Percentiles rank a stretch among this genome's conserved stretches.
These are phyloP conservation scores for Poeciliopsis turneri DNA, from an alignment of 2,797 vertebrate genomes.

Conservation along the genomic window DNA sequence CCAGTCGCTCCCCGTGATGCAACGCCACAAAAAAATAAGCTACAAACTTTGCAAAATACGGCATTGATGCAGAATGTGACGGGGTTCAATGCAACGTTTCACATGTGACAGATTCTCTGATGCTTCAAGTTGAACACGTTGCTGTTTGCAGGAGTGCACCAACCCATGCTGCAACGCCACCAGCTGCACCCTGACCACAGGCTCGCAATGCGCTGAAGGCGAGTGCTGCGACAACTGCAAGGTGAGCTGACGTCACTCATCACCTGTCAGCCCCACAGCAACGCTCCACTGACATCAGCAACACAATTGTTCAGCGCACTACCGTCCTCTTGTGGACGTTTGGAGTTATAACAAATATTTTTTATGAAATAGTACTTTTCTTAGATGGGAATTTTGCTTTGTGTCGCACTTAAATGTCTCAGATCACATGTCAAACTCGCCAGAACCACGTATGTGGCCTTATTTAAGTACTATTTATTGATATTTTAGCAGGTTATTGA, in stretches of 20 bases:
- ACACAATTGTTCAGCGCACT: not conserved
- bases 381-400: not conserved
- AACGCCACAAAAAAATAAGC: not conserved
- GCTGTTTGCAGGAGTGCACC: slow-evolving; percentile 73
- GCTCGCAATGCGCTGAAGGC: slow-evolving; percentile 71
- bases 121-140: not conserved
- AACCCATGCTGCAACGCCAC: slow-evolving; percentile 82
- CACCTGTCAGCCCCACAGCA: too few species aligned
- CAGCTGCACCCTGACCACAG: slow-evolving; percentile 66
- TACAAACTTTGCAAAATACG: not conserved
- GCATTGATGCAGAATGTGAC: not conserved
- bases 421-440: not conserved
- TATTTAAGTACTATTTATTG: too few species aligned
- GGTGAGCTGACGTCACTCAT: slow-evolving; percentile 57
- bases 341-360: not conserved
- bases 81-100: not conserved
- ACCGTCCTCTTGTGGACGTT: slow-evolving; percentile 14
- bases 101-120: not conserved
- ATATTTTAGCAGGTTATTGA: too few species aligned
- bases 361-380: not conserved
- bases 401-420: not conserved
- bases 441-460: too few species aligned
- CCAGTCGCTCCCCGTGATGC: not conserved
- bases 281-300: rapidly evolving
- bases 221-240: slow-evolving; percentile 79